Evolutionary conservation across 35 echinoderm and acorn worm species (phyloP).

Genomic region (Acanthaster planci): DNA sequence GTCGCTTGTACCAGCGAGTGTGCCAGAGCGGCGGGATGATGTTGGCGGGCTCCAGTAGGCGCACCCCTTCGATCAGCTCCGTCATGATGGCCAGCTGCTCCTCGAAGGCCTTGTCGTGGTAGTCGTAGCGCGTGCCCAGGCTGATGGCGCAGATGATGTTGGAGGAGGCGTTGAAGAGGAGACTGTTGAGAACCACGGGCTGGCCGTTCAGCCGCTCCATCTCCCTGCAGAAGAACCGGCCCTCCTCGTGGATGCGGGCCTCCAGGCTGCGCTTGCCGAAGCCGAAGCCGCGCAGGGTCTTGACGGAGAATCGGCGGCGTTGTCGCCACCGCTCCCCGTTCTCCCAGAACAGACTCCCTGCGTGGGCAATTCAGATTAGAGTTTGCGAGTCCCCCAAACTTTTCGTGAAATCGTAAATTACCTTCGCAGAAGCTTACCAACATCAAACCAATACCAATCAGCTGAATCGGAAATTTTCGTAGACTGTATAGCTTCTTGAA

Average conservation of each 20-base stretch:
- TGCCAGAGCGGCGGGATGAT: slow-evolving; percentile 50
- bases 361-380: too few species aligned
- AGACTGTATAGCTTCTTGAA: too few species aligned
- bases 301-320: slow-evolving; percentile 30
- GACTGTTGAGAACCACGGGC: slow-evolving; percentile 34
- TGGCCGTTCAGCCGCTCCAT: slow-evolving; percentile 23
- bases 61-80: slow-evolving; percentile 31
- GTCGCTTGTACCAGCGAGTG: slow-evolving; percentile 29
- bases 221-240: slow-evolving; percentile 21
- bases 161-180: slow-evolving; percentile 3
- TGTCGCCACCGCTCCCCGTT: slow-evolving; percentile 52
- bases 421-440: too few species aligned
- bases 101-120: slow-evolving; percentile 19
- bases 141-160: slow-evolving; percentile 49
- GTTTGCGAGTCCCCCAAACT: too few species aligned
- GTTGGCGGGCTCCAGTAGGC: slow-evolving; percentile 13
- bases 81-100: slow-evolving; percentile 11
- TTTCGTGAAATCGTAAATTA: too few species aligned
- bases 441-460: too few species aligned
- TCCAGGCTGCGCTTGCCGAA: slow-evolving; percentile 46
- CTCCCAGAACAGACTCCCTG: slow-evolving; percentile 50
- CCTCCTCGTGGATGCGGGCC: slow-evolving; percentile 35
- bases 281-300: slow-evolving; percentile 37
- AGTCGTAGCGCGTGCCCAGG: slow-evolving; percentile 36
- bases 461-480: too few species aligned